A percentile compares a stretch with the other conserved stretches of the same genome.
Conservation (phyloP, 2,113 vertebrate species). For the Neotragus moschatus region DNA sequence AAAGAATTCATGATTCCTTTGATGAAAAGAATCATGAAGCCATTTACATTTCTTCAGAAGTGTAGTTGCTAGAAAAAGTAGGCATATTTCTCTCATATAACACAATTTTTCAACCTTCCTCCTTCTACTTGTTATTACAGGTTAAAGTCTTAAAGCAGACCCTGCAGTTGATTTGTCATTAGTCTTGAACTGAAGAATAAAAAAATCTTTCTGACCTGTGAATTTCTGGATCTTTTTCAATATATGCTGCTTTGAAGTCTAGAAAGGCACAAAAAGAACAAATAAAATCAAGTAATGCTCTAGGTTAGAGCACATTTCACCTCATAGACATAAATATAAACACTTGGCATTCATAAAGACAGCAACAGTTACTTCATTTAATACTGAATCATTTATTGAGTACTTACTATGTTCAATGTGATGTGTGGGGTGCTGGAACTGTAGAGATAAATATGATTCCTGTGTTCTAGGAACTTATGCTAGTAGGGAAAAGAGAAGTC, state of each 20-base stretch:
- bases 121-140: background rate
- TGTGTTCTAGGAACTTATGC: background rate
- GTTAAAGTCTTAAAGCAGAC: background rate
- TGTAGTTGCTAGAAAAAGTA: background rate
- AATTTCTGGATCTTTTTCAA: conserved; percentile 17
- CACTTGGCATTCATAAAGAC: background rate
- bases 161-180: background rate
- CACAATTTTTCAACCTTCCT: background rate
- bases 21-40: background rate
- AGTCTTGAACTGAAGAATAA: background rate
- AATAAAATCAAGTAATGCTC: conserved; percentile 9
- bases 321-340: background rate
- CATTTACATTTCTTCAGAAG: background rate
- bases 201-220: conserved; percentile 49
- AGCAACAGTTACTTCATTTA: conserved; percentile 14
- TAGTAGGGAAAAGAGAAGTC: background rate
- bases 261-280: conserved; percentile 44
- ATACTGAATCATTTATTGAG: background rate
- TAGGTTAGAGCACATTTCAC: background rate
- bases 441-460: background rate
- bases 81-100: background rate
- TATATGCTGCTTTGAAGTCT: conserved; percentile 47
- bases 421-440: background rate
- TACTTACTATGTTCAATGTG: background rate
- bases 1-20: background rate